Conservation (phyloP, 2,797 vertebrate species). For the Parambassis ranga region DNA sequence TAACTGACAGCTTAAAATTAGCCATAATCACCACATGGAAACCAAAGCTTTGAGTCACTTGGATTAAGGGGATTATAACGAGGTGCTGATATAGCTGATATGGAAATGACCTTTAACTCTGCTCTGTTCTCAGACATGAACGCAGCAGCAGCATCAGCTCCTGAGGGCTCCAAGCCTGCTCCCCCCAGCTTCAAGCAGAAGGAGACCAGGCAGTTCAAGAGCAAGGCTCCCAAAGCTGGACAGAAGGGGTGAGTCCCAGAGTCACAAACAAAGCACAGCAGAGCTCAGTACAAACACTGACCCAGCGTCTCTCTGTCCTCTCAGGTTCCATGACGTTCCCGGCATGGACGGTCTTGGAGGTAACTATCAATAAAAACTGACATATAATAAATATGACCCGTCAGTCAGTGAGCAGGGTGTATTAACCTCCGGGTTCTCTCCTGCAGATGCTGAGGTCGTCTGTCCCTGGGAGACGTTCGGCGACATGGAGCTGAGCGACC, state of each 20-base stretch:
- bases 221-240: conserved; percentile 70
- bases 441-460: conserved; percentile 42
- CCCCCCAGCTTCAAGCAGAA: conserved; percentile 60
- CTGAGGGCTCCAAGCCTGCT: conserved; percentile 25
- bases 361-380: conserved; percentile 21
- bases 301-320: not conserved
- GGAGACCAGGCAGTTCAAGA: conserved; percentile 64
- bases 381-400: too few relatives aligned
- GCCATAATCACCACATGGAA: too few relatives aligned
- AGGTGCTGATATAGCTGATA: too few relatives aligned
- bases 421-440: too few relatives aligned
- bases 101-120: too few relatives aligned
- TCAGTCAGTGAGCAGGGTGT: too few relatives aligned
- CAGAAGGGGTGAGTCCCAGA: conserved; percentile 68
- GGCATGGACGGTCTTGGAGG: conserved; percentile 63
- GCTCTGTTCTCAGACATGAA: conserved; percentile 66
- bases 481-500: conserved; percentile 66
- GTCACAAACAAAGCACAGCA: too few relatives aligned
- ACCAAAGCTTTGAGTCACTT: too few relatives aligned
- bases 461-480: conserved; percentile 72
- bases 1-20: too few relatives aligned
- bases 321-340: conserved; percentile 45
- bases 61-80: too few relatives aligned
- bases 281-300: too few relatives aligned
- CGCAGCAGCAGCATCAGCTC: not conserved